phyloP scores from a whole-genome alignment of 1,140 invertebrate species.

The Piezodorus guildinii region DNA sequence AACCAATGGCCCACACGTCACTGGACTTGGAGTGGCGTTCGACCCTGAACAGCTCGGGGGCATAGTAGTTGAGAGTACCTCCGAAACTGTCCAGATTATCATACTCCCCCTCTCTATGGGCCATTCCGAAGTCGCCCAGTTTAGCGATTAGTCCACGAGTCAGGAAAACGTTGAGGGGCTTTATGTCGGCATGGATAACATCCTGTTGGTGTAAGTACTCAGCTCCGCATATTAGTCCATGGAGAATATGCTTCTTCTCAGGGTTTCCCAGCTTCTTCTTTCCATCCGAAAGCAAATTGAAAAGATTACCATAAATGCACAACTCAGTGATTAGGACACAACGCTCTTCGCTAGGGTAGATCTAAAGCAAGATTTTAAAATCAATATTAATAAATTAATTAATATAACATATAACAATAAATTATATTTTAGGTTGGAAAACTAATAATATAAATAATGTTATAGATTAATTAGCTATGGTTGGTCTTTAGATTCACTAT shows the following conservation, averaged over 20 bases:
- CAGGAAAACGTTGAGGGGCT: not conserved
- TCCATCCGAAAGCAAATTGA: not conserved
- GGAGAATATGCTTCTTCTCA: not conserved
- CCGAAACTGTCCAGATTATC: not conserved
- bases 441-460: too few relatives aligned
- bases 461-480: too few relatives aligned
- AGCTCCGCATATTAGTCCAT: not conserved
- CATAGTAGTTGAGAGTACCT: not conserved
- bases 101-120: not conserved
- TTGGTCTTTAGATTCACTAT: too few relatives aligned
- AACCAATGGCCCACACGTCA: not conserved
- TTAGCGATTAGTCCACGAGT: not conserved
- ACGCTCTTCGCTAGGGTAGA: too few relatives aligned
- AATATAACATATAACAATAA: too few relatives aligned
- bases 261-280: not conserved
- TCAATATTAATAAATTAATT: too few relatives aligned
- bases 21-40: not conserved
- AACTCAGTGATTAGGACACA: not conserved
- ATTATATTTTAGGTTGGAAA: too few relatives aligned
- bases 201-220: not conserved
- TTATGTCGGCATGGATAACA: not conserved
- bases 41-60: not conserved
- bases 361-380: too few relatives aligned
- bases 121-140: slow-evolving; percentile 2
- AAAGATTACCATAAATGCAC: not conserved